Percentiles rank a stretch among this genome's conserved stretches.
Conservation (phyloP, 2,888 invertebrate genomes). For the Leucoma salicis region DNA sequence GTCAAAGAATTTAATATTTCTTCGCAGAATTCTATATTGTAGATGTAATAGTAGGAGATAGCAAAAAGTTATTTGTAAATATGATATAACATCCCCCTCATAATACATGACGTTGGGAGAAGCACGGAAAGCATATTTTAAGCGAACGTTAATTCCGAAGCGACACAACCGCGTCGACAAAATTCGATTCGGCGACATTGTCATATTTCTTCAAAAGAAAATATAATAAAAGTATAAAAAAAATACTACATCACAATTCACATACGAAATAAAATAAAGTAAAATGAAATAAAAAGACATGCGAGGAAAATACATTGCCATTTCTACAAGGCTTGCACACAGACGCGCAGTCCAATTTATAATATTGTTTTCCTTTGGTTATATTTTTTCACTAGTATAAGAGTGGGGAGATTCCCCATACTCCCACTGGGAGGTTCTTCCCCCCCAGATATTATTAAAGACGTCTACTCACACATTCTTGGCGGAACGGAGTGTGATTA, state of each 20-base stretch:
- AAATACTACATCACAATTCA: constrained; percentile 54
- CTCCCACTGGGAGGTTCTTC: constrained; percentile 30
- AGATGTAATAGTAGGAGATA: constrained; percentile 9
- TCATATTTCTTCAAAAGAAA: constrained; percentile 42
- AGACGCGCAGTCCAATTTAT: constrained; percentile 71
- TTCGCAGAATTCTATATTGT: neutral
- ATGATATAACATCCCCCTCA: constrained; percentile 16
- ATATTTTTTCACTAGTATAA: constrained; percentile 81
- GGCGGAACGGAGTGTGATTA: constrained; percentile 76
- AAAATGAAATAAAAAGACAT: constrained; percentile 72
- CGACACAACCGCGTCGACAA: constrained; percentile 24
- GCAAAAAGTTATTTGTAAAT: constrained; percentile 21
- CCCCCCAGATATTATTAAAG: constrained; percentile 81
- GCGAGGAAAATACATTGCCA: constrained; percentile 59
- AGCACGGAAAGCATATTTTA: constrained; percentile 31
- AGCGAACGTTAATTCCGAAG: constrained; percentile 28
- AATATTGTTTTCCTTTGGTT: constrained; percentile 82
- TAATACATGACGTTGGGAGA: constrained; percentile 16
- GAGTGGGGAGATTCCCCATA: constrained; percentile 31
- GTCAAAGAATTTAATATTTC: neutral
- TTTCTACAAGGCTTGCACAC: constrained; percentile 53
- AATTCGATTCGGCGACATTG: constrained; percentile 39
- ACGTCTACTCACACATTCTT: constrained; percentile 80
- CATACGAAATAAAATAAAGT: constrained; percentile 71
- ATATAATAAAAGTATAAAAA: constrained; percentile 64